These are phyloP conservation scores for Hippocampus kuda DNA, from an alignment of 2,797 vertebrate species.

Conservation along the genomic window DNA sequence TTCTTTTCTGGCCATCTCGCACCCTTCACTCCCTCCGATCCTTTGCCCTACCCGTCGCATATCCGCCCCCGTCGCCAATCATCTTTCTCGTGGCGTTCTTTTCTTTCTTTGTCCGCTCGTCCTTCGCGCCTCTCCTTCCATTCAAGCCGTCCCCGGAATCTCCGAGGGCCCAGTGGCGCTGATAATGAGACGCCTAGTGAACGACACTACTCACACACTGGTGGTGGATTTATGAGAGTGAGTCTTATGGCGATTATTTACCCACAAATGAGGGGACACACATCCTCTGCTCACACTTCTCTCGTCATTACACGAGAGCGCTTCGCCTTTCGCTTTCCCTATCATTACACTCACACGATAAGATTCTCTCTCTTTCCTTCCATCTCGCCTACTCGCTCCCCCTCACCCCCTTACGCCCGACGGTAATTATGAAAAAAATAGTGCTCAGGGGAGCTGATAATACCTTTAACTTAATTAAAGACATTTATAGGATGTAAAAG, in stretches of 20 bases:
- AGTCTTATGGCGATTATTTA: slow-evolving; percentile 66
- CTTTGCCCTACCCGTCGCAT: slow-evolving; percentile 25
- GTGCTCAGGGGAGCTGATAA: slow-evolving; percentile 68
- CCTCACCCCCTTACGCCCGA: slow-evolving; percentile 50
- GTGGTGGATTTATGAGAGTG: slow-evolving; percentile 56
- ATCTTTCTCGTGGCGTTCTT: slow-evolving; percentile 5
- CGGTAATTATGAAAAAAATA: slow-evolving; percentile 72
- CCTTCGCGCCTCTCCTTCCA: slow-evolving; percentile 48
- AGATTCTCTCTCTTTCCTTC: slow-evolving; percentile 30
- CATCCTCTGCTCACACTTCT: slow-evolving; percentile 24
- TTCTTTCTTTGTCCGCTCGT: slow-evolving; percentile 48
- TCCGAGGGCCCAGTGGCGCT: slow-evolving; percentile 44
- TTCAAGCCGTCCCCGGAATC: slow-evolving; percentile 39
- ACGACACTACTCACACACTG: slow-evolving; percentile 64
- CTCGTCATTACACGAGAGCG: slow-evolving; percentile 30
- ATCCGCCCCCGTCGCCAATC: not conserved
- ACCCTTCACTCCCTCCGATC: slow-evolving; percentile 27
- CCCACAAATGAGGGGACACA: slow-evolving; percentile 45
- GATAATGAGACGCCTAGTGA: slow-evolving; percentile 62
- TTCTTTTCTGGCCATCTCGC: slow-evolving; percentile 12
- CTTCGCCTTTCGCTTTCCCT: slow-evolving; percentile 27
- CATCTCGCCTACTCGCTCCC: slow-evolving; percentile 11
- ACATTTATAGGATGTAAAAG: slow-evolving; percentile 69
- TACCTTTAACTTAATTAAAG: slow-evolving; percentile 77
- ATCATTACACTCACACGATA: slow-evolving; percentile 56